Base-by-base conservation (phyloP, 2,113 vertebrate species). In the Epinephelus cyanopodus region DNA sequence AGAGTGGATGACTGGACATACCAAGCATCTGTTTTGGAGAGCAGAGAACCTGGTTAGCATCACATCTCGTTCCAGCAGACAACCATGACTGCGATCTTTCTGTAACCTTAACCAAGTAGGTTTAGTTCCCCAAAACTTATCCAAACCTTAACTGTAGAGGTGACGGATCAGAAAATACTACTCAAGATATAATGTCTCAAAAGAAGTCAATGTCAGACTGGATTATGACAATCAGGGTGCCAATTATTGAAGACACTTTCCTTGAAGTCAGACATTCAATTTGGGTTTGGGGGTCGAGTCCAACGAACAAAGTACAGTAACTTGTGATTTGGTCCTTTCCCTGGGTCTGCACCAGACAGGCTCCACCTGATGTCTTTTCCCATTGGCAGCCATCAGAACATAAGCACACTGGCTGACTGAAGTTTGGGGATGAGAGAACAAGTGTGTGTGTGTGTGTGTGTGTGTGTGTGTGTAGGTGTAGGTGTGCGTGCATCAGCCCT, bases 381-480 rank as follows among this genome's bases (percentile, higher is more conserved):
- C 17, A 18, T 19, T 12, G 15, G 45, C 18, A 18, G 18, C 45
- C 47, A 50, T 11, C 23, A 13, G 18, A 47, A 50, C 4, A 8
- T 21, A 13, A 29, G 65, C 58, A 61, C 58, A 61, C 27, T 19
- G 27, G 58, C 65, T 67, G n/a, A 47, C n/a, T 65, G 42, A 27
- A 66, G 63, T 66, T 66, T 48, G 42, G 47, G 15, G n/a, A 25
- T 25, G 39, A 47, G 15, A 66, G 42, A 14, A 63, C 63, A 23
- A 25, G n/a, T 10, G 63, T 27, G 42, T 18, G 64, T 48, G 42
- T 65, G 63, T 47, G 39, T 47, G 63, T 21, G 52, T 25, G 12
- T 42, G 61, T 63, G 33, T 62, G 33, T 39, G 17, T 62, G 29
- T 62, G 64, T 64, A 78, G 56, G 65, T 69, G 62, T 25, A 47